Evolutionary conservation across 2,113 vertebrate genomes (phyloP).

Genomic region (Alaudala cheleensis): DNA sequence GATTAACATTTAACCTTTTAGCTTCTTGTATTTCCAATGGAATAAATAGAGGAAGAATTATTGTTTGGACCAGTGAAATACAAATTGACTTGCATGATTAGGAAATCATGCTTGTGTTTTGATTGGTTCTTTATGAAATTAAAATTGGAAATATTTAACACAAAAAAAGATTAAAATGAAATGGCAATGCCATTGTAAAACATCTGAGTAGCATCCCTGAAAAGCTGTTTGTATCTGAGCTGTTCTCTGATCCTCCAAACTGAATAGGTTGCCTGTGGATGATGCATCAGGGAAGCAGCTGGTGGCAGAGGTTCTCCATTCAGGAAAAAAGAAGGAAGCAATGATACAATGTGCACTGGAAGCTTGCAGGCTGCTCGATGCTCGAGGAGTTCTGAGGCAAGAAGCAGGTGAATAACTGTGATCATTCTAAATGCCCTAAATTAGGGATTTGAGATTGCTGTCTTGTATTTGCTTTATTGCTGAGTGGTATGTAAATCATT

Average conservation of each 20-base stretch:
- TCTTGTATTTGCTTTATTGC: neutral
- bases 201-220: neutral
- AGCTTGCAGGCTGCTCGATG: constrained; percentile 93
- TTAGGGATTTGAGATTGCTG: neutral
- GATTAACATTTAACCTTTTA: neutral
- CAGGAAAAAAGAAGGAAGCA: constrained; percentile 94
- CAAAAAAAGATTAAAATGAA: neutral
- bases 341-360: constrained; percentile 91
- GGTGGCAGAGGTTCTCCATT: constrained; percentile 89
- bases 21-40: neutral
- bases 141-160: neutral
- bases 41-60: neutral
- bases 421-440: neutral
- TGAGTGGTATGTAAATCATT: neutral
- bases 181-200: neutral
- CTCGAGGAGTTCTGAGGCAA: constrained; percentile 91
- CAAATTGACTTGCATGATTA: neutral
- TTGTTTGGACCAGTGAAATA: neutral
- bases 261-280: constrained; percentile 88
- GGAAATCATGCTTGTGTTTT: neutral
- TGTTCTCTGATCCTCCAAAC: constrained; percentile 20
- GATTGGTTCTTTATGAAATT: neutral
- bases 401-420: constrained; percentile 84
- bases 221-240: neutral
- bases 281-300: constrained; percentile 91